phyloP scores from a whole-genome alignment of 2,113 vertebrate species.

The Dasyurus viverrinus region DNA sequence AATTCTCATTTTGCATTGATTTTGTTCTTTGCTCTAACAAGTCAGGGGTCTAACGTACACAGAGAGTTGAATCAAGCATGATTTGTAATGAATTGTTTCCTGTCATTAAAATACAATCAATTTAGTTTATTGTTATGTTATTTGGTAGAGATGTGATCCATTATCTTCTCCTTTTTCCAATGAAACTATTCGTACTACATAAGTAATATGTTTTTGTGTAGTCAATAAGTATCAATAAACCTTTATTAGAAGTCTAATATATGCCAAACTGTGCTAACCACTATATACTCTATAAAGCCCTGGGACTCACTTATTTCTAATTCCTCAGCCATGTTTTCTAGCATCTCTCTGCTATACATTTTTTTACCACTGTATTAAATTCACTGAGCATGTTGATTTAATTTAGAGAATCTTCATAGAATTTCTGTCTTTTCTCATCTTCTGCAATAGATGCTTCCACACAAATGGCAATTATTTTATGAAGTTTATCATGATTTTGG shows the following conservation, averaged over 20 bases:
- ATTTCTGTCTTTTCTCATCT: not conserved
- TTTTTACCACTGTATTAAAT: not conserved
- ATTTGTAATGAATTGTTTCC: not conserved
- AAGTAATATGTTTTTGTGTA: not conserved
- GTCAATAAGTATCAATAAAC: not conserved
- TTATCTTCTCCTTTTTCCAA: not conserved
- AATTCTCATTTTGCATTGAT: not conserved
- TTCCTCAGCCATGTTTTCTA: not conserved
- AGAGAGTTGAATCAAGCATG: not conserved
- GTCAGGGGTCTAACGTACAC: not conserved
- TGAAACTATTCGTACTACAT: not conserved
- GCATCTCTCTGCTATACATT: not conserved
- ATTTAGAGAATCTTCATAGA: not conserved
- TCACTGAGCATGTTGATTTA: not conserved
- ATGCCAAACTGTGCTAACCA: not conserved
- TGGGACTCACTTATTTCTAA: not conserved
- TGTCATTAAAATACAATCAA: not conserved
- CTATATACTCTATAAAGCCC: not conserved
- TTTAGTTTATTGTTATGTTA: not conserved
- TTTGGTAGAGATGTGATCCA: not conserved
- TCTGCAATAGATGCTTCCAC: not conserved
- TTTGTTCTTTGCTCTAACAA: not conserved
- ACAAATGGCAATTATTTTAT: not conserved
- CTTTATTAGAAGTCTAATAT: not conserved
- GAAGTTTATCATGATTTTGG: not conserved